Percentiles rank a stretch among this genome's conserved stretches.
Evolutionary conservation across 1,140 invertebrate genomes (phyloP).

Genomic region (Dendroctonus ponderosae): DNA sequence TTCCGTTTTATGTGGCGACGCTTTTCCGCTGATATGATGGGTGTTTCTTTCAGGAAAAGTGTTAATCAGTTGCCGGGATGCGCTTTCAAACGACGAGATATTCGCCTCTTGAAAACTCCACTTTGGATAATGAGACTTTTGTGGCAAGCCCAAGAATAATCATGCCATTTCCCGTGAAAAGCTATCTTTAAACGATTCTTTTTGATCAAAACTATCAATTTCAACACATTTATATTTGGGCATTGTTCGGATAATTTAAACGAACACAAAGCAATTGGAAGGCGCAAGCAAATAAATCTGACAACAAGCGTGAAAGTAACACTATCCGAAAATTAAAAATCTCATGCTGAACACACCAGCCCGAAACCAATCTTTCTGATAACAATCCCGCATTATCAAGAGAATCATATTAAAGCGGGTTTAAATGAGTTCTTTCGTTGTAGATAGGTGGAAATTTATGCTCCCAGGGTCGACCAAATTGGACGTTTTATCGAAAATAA

Average conservation of each 20-base stretch:
- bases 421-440: slow-evolving; percentile 5
- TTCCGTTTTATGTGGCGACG: slow-evolving; percentile 12
- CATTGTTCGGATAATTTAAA: too few relatives aligned
- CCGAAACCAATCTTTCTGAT: slow-evolving; percentile 2
- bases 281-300: too few relatives aligned
- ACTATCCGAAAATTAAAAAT: neutral
- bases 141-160: too few relatives aligned
- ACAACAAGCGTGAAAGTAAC: too few relatives aligned
- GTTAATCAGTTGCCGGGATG: slow-evolving; percentile 8
- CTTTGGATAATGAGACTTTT: too few relatives aligned
- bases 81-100: neutral
- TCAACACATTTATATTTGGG: too few relatives aligned
- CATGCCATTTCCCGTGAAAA: too few relatives aligned
- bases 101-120: neutral
- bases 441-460: slow-evolving; percentile 17
- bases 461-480: neutral
- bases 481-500: too few relatives aligned
- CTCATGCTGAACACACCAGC: slow-evolving; percentile 4
- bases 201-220: too few relatives aligned
- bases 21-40: slow-evolving; percentile 17
- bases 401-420: slow-evolving; percentile 3
- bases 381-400: slow-evolving; percentile 8
- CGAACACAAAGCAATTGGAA: too few relatives aligned
- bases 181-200: too few relatives aligned
- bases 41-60: slow-evolving; percentile 14